Evolutionary conservation across 2,888 invertebrate genomes (phyloP).

Genomic region (Junonia oenone): DNA sequence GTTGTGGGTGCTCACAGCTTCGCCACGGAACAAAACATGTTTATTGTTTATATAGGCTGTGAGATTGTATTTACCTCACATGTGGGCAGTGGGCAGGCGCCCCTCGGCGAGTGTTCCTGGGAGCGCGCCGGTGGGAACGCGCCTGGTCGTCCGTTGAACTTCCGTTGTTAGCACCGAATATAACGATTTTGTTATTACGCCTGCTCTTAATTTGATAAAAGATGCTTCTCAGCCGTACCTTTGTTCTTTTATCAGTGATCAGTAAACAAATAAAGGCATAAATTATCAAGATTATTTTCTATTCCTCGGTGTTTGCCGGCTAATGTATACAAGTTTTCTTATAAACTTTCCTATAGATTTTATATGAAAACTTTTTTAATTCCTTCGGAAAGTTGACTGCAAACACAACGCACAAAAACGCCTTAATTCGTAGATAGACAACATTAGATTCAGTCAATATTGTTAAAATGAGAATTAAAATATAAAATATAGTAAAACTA

Average conservation of each 20-base stretch:
- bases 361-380: no score
- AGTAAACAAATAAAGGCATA: background rate
- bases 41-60: background rate
- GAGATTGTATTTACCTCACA: background rate
- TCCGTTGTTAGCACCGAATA: conserved; percentile 26
- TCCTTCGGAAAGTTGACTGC: no score
- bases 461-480: background rate
- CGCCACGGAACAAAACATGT: background rate
- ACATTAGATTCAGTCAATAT: no score
- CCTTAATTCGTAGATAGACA: no score
- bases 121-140: conserved; percentile 22
- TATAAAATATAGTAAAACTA: background rate
- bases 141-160: conserved; percentile 32
- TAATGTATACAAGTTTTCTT: background rate
- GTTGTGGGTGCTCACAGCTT: background rate
- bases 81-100: background rate
- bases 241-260: background rate
- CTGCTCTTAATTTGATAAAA: conserved; percentile 8
- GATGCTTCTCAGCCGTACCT: background rate
- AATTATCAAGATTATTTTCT: background rate
- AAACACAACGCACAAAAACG: no score
- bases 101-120: conserved; percentile 7
- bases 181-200: conserved; percentile 24
- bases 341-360: background rate
- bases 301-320: background rate